A percentile compares a stretch with the other conserved stretches of the same genome.
Conservation (phyloP, 2,797 vertebrate genomes). For the Astyanax mexicanus region DNA sequence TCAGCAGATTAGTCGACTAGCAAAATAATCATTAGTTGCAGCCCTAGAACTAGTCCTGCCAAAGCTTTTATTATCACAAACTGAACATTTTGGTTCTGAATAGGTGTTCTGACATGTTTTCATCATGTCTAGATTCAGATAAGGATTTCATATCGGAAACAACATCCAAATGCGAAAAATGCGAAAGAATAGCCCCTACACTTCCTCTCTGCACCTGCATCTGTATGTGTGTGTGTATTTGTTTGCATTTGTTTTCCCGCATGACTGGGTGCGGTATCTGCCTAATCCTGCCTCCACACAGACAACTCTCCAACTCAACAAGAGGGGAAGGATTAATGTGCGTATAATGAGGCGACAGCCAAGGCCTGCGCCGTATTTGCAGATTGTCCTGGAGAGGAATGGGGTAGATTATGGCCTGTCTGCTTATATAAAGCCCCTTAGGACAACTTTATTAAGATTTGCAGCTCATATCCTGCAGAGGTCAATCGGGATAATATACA, state of each 20-base stretch:
- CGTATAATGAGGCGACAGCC: slow-evolving; percentile 43
- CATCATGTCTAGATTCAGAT: not conserved
- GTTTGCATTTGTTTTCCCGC: slow-evolving; percentile 9
- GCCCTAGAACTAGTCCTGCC: too few species aligned
- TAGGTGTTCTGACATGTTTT: too few species aligned
- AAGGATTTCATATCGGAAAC: not conserved
- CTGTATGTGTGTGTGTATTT: slow-evolving; percentile 14
- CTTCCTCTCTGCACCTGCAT: not conserved
- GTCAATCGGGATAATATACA: slow-evolving; percentile 50
- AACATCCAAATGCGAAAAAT: not conserved
- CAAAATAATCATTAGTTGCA: too few species aligned
- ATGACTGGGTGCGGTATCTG: not conserved
- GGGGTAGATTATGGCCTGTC: slow-evolving; percentile 43
- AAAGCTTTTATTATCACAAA: not conserved
- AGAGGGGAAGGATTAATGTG: slow-evolving; percentile 36
- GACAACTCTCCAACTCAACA: not conserved
- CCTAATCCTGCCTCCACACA: slow-evolving; percentile 20
- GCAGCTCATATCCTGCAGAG: slow-evolving; percentile 35
- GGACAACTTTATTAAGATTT: slow-evolving; percentile 58
- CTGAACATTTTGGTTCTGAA: not conserved
- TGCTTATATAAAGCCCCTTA: slow-evolving; percentile 39
- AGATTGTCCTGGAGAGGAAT: slow-evolving; percentile 40
- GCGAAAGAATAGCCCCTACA: not conserved
- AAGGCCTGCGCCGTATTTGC: slow-evolving; percentile 33
- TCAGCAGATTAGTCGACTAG: too few species aligned